Base-by-base conservation (phyloP, 2,888 invertebrate genomes). In the Pyralis farinalis region DNA sequence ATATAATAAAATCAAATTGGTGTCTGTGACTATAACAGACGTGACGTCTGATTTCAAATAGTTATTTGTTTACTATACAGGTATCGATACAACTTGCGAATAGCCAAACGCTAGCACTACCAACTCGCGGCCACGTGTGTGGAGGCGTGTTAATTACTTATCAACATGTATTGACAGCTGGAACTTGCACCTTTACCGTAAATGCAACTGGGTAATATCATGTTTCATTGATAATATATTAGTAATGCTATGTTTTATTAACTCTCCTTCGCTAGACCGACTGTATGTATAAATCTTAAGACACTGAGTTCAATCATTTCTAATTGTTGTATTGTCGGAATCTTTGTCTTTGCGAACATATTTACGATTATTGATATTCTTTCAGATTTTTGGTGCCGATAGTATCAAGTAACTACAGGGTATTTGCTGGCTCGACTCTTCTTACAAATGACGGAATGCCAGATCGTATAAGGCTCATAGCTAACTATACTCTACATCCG, bases 81-180 rank as follows among this genome's bases (percentile, higher is more conserved):
- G 46, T 59, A 8, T 63, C 58, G 11, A 41, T 59, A 32, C 62
- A 61, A 49, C 33, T 31, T 5, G 6, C 40, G 8, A 37, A 47
- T 46, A n/a, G 11, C 8, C 12, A 4, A 31, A 7, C 11, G 1
- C 11, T 3, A 9, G 11, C 30, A 7, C 10, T 12, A 12, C 7
- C 1, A 11, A 8, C 4, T 6, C 25, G 25, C 25, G 31, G 12
- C 7, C 31, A 31, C 8, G 12, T 8, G 31, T 61, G 63, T 37
- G 61, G 61, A 1, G 63, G 63, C 3, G 61, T 49, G 3, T 52
- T 63, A 3, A 31, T 63, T 10, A 50, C 58, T 5, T 46, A 45
- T 1, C 43, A 46, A 12, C 55, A 56, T 34, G 61, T 53, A 1
- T 40, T 63, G 5, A 63, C 62, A 3, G 36, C 47, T 4, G 63